Evolutionary conservation across 1,140 invertebrate genomes (phyloP).

Genomic region (Procambarus virginalis): DNA sequence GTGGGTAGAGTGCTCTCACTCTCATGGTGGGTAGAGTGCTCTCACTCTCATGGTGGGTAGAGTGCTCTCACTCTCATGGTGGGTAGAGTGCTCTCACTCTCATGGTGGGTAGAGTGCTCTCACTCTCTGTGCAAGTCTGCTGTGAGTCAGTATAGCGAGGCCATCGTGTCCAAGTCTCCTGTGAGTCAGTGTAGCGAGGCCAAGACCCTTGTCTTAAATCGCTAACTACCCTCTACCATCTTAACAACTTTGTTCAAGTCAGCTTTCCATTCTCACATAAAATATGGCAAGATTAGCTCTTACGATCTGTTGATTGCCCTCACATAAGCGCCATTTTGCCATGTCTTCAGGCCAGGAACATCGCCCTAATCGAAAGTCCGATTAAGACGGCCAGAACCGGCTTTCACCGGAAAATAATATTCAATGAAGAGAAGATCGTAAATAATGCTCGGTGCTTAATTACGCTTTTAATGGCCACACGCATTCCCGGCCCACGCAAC

Average conservation of each 20-base stretch:
- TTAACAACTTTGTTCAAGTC: not conserved
- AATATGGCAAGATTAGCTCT: not conserved
- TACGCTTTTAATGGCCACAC: conserved; percentile 6
- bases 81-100: no score
- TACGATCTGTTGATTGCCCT: not conserved
- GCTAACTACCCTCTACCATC: not conserved
- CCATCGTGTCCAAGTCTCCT: no score
- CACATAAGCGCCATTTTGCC: not conserved
- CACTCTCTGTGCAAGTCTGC: no score
- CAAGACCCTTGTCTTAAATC: no score
- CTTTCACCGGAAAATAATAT: conserved; percentile 2
- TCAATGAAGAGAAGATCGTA: conserved; percentile 8
- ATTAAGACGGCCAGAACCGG: not conserved
- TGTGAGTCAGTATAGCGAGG: no score
- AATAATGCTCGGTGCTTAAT: conserved; percentile 5
- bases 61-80: no score
- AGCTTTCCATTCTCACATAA: not conserved
- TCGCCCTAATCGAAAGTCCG: not conserved
- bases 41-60: no score
- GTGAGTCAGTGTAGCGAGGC: no score
- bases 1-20: no score
- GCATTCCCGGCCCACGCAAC: not conserved
- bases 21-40: no score
- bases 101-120: no score
- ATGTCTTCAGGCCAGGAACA: not conserved